Percentiles rank a stretch among this genome's conserved stretches.
These are phyloP conservation scores for Tenthredo amoena DNA, from an alignment of 2,888 invertebrate genomes.

Conservation along the genomic window DNA sequence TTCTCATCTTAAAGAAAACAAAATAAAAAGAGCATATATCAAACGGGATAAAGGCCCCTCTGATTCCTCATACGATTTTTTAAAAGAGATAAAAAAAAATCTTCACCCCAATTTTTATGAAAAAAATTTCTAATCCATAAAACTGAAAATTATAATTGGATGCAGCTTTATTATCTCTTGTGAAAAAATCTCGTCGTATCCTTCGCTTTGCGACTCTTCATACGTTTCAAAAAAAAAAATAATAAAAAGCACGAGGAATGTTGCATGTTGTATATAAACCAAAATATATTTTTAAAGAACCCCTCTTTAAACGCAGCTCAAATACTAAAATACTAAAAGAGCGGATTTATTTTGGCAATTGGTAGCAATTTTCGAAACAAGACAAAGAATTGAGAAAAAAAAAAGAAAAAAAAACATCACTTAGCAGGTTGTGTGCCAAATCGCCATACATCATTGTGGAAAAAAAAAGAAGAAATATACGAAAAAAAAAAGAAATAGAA, in stretches of 20 bases:
- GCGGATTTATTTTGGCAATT: slow-evolving; percentile 37
- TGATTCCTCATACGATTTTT: background rate
- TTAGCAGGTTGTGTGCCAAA: slow-evolving; percentile 22
- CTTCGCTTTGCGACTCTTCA: slow-evolving; percentile 31
- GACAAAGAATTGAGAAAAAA: background rate
- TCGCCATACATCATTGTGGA: slow-evolving; percentile 12
- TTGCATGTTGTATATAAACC: slow-evolving; percentile 20
- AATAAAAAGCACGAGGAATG: slow-evolving; percentile 38
- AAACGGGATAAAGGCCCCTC: slow-evolving; percentile 15
- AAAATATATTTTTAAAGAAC: background rate
- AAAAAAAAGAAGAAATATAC: background rate
- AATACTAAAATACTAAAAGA: slow-evolving; percentile 45
- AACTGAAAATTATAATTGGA: background rate
- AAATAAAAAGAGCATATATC: background rate
- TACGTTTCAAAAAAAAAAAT: background rate
- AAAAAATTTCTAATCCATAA: background rate
- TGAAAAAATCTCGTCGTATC: slow-evolving; percentile 26
- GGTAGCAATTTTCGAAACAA: background rate
- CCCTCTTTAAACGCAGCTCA: slow-evolving; percentile 19
- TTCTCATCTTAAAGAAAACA: slow-evolving; percentile 50
- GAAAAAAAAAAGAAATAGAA: background rate
- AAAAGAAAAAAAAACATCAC: background rate
- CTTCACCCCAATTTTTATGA: background rate
- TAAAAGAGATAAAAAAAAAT: background rate
- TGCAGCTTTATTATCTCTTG: background rate